These are phyloP conservation scores for Ctenodactylus gundi DNA, from an alignment of 2,113 vertebrate genomes.

Conservation along the genomic window DNA sequence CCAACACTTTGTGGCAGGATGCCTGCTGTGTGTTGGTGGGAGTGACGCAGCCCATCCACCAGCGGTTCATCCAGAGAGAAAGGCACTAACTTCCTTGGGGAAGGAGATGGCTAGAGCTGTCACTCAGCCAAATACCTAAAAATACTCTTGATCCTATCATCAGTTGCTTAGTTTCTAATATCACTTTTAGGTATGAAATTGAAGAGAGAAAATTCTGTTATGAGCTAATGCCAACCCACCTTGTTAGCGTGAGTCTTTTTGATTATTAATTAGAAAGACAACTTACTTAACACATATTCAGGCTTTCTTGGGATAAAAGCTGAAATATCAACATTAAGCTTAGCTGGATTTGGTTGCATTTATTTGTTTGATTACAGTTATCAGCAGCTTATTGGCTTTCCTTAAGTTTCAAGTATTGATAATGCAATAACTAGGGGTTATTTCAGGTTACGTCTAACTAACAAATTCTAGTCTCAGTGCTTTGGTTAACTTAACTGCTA, in stretches of 20 bases:
- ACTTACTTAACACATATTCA: background rate
- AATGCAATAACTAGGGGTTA: background rate
- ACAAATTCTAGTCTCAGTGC: background rate
- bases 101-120: background rate
- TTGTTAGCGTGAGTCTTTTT: background rate
- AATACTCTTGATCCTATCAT: background rate
- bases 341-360: conserved; percentile 9
- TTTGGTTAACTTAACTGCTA: background rate
- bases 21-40: background rate
- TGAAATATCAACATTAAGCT: conserved; percentile 7
- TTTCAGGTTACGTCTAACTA: background rate
- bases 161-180: background rate
- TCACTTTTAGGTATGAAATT: conserved; percentile 1
- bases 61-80: background rate
- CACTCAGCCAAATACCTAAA: background rate
- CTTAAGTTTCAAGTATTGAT: background rate
- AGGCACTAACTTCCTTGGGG: background rate
- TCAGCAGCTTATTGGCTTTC: background rate
- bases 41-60: background rate
- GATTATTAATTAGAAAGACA: conserved; percentile 18
- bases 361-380: conserved; percentile 12
- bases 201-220: background rate
- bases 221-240: background rate
- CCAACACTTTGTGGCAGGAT: conserved; percentile 20
- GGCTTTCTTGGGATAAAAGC: conserved; percentile 20